phyloP scores from a whole-genome alignment of 2,888 invertebrate genomes.

The Amphipoea oculea region DNA sequence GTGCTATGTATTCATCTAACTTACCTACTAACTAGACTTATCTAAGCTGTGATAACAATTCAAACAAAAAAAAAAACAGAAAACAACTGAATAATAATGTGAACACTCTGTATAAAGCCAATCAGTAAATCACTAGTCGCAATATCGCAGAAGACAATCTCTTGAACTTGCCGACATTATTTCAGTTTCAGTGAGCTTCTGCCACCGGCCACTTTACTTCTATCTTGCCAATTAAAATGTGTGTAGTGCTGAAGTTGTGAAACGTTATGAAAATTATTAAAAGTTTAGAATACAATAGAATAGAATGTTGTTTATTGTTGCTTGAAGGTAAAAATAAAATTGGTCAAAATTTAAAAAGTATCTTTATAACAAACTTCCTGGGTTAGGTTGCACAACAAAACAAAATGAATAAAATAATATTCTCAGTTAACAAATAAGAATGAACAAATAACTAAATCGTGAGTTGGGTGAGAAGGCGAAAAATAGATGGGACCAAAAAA shows the following conservation, averaged over 20 bases:
- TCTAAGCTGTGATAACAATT: background rate
- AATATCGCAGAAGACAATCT: slow-evolving; percentile 56
- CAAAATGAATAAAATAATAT: background rate
- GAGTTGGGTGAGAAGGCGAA: background rate
- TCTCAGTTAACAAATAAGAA: background rate
- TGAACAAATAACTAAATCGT: background rate
- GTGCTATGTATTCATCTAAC: background rate
- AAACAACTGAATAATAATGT: background rate
- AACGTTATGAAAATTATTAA: background rate
- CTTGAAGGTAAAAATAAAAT: background rate
- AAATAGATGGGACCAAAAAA: background rate
- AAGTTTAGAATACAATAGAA: background rate
- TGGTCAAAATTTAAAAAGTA: background rate
- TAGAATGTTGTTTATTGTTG: background rate
- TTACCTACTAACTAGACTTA: background rate
- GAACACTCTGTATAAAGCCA: slow-evolving; percentile 60
- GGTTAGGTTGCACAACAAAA: background rate
- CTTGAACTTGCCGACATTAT: slow-evolving; percentile 34
- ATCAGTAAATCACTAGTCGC: slow-evolving; percentile 59
- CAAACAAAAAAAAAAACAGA: background rate
- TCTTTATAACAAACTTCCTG: background rate
- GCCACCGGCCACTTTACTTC: slow-evolving; percentile 13
- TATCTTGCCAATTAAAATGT: slow-evolving; percentile 10
- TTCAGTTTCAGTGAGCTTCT: slow-evolving; percentile 54
- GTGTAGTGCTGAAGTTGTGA: background rate